Conservation (phyloP, 2,888 invertebrate genomes). For the Epinotia demarniana region DNA sequence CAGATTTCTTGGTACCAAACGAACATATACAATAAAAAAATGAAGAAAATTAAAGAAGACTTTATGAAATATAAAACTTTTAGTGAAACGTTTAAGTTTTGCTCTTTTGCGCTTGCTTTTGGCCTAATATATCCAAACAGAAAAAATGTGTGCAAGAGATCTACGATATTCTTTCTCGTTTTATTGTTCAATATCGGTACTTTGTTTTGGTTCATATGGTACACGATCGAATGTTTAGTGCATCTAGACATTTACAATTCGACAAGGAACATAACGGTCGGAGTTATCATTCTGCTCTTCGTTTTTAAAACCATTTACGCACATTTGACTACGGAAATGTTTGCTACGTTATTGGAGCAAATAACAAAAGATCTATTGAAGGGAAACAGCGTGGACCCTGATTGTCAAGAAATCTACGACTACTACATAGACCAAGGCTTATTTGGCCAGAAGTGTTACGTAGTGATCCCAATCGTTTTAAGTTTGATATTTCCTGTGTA, state of each 20-base stretch:
- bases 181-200: conserved; percentile 56
- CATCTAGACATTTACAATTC: conserved; percentile 64
- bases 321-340: conserved; percentile 59
- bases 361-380: conserved; percentile 63
- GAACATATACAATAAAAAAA: conserved; percentile 29
- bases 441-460: conserved; percentile 62
- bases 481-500: conserved; percentile 65
- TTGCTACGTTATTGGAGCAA: conserved; percentile 58
- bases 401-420: conserved; percentile 63
- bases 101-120: conserved; percentile 65
- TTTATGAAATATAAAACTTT: conserved; percentile 59
- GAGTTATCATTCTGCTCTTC: conserved; percentile 61
- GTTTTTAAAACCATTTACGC: conserved; percentile 68
- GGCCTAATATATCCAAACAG: conserved; percentile 68
- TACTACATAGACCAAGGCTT: conserved; percentile 61
- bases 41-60: conserved; percentile 41
- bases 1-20: not conserved
- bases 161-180: conserved; percentile 50
- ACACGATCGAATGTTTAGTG: conserved; percentile 60
- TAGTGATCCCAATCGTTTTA: conserved; percentile 62
- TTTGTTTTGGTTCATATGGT: conserved; percentile 64
- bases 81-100: conserved; percentile 63
- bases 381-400: conserved; percentile 62
- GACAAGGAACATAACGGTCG: conserved; percentile 64
- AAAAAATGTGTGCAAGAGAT: conserved; percentile 54